A percentile compares a stretch with the other conserved stretches of the same genome.
phyloP scores from a whole-genome alignment of 2,797 vertebrate genomes.

The Diplodus sargus region DNA sequence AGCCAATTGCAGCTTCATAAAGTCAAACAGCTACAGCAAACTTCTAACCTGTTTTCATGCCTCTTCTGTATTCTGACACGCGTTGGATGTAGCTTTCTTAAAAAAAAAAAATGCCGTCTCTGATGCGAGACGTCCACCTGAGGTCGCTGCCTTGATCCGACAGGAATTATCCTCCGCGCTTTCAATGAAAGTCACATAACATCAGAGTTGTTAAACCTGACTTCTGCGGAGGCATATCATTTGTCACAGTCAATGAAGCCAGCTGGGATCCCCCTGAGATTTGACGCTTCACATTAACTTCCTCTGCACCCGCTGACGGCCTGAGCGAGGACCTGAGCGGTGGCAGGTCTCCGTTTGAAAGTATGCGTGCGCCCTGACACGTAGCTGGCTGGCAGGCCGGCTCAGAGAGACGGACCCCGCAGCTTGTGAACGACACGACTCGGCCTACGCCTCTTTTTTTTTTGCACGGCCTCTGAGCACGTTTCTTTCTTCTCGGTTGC shows the following conservation, averaged over 20 bases:
- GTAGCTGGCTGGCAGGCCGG: constrained; percentile 37
- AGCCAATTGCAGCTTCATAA: too few species aligned
- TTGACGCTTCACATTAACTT: constrained; percentile 33
- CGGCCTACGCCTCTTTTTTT: constrained; percentile 59
- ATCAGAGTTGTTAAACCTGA: constrained; percentile 16
- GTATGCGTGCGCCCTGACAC: constrained; percentile 37
- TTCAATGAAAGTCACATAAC: constrained; percentile 29
- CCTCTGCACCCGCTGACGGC: constrained; percentile 43
- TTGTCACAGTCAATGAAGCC: constrained; percentile 24
- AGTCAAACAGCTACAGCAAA: too few species aligned
- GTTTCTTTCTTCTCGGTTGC: constrained; percentile 65
- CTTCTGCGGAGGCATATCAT: constrained; percentile 12
- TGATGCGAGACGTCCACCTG: constrained; percentile 8
- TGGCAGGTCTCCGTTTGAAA: constrained; percentile 29
- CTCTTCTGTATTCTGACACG: neutral
- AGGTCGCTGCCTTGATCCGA: constrained; percentile 28
- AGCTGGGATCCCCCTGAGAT: constrained; percentile 25
- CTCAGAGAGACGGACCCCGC: constrained; percentile 44
- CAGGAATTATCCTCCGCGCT: constrained; percentile 12
- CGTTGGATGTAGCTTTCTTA: neutral
- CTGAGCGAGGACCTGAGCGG: constrained; percentile 35
- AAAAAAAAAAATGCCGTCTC: neutral
- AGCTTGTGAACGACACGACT: constrained; percentile 48
- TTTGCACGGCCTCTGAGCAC: constrained; percentile 46
- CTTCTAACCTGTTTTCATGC: too few species aligned